phyloP scores from a whole-genome alignment of 1,140 invertebrate species.

The Mycetomoellerius zeteki region DNA sequence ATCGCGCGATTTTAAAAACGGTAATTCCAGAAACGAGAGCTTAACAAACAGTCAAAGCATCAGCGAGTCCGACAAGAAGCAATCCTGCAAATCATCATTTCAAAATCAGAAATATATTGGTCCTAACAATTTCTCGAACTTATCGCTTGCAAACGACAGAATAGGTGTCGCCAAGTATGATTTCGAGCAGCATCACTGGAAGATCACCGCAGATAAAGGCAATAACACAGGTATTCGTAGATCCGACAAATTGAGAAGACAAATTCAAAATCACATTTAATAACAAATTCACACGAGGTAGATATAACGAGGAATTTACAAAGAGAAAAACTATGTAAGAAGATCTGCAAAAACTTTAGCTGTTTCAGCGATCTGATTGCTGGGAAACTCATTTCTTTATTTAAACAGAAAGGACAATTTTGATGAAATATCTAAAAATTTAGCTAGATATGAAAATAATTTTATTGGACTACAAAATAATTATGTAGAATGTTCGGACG shows the following conservation, averaged over 20 bases:
- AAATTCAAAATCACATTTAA: slow-evolving; percentile 17
- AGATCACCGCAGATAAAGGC: background rate
- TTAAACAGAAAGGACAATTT: too few relatives aligned
- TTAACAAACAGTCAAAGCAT: slow-evolving; percentile 5
- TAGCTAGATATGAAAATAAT: too few relatives aligned
- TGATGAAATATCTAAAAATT: too few relatives aligned
- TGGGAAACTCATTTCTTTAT: background rate
- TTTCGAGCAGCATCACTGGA: background rate
- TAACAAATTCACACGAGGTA: background rate
- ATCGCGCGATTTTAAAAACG: slow-evolving; percentile 23
- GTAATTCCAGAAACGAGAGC: slow-evolving; percentile 24
- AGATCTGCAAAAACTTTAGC: background rate
- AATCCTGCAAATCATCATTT: slow-evolving; percentile 38
- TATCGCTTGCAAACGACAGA: slow-evolving; percentile 4
- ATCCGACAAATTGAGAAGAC: background rate
- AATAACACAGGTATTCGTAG: slow-evolving; percentile 56
- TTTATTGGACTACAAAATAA: too few relatives aligned
- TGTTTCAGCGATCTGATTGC: background rate
- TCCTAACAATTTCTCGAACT: background rate
- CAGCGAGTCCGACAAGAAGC: slow-evolving; percentile 48
- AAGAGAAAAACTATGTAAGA: background rate
- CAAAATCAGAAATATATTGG: slow-evolving; percentile 30
- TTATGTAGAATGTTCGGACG: too few relatives aligned
- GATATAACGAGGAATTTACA: background rate
- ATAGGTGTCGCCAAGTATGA: slow-evolving; percentile 46